Conservation (phyloP, 1,140 invertebrate species). For the Dryas iulia region DNA sequence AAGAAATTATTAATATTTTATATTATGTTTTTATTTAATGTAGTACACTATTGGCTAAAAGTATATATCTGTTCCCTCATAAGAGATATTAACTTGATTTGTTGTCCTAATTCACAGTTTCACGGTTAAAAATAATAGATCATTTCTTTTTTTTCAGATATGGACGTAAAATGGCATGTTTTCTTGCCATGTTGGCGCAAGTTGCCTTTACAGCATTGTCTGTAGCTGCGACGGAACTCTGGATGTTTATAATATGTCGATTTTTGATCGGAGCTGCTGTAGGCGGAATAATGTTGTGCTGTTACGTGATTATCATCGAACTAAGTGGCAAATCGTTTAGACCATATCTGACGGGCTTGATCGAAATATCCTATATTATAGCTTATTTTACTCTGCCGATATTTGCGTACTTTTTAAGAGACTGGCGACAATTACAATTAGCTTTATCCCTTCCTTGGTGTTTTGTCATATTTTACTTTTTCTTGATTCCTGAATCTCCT, state of each 20-base stretch:
- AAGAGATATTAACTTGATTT: no score
- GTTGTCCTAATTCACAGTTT: no score
- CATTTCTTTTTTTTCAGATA: conserved; percentile 71
- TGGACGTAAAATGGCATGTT: conserved; percentile 81
- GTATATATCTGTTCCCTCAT: no score
- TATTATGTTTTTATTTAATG: no score
- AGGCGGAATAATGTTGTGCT: conserved; percentile 83
- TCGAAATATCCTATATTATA: conserved; percentile 52
- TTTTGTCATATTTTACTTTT: conserved; percentile 52
- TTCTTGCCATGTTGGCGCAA: conserved; percentile 80
- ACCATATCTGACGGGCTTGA: conserved; percentile 52
- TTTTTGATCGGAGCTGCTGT: conserved; percentile 81
- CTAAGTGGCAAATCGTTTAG: conserved; percentile 67
- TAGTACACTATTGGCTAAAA: no score
- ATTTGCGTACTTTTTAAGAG: conserved; percentile 83
- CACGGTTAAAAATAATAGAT: neutral
- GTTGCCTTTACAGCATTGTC: conserved; percentile 80
- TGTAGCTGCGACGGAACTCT: conserved; percentile 81
- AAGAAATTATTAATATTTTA: no score
- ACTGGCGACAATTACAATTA: conserved; percentile 85
- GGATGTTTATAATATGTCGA: conserved; percentile 81
- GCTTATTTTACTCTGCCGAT: conserved; percentile 82
- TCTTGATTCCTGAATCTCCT: conserved; percentile 88
- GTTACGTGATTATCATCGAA: conserved; percentile 80
- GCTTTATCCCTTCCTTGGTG: conserved; percentile 81